phyloP scores from a whole-genome alignment of 2,113 vertebrate genomes.

The Clarias magur region DNA sequence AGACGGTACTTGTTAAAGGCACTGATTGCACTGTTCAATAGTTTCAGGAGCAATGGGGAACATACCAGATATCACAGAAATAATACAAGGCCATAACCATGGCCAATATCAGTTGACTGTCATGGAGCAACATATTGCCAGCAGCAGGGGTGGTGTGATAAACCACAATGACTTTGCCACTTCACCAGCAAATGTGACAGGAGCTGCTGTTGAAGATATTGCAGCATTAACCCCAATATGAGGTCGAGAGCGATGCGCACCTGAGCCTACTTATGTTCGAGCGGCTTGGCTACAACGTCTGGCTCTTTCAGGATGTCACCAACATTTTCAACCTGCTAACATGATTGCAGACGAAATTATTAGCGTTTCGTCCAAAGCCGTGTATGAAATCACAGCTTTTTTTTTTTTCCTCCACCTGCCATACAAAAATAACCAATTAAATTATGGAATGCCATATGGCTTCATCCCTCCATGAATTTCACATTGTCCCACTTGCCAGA shows the following conservation, averaged over 20 bases:
- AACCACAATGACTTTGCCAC: constrained; percentile 13
- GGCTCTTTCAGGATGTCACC: neutral
- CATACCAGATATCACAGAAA: neutral
- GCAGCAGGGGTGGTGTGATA: constrained; percentile 9
- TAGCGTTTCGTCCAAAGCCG: constrained; percentile 28
- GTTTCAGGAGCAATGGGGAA: neutral
- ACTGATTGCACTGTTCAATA: neutral
- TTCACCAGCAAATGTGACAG: constrained; percentile 31
- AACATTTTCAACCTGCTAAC: neutral
- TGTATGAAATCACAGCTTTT: constrained; percentile 30
- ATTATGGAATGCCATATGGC: constrained; percentile 49
- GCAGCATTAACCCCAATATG: constrained; percentile 31
- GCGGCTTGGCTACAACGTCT: neutral
- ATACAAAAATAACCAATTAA: constrained; percentile 49
- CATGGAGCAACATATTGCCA: neutral
- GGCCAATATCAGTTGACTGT: constrained; percentile 8
- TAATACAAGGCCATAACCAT: neutral
- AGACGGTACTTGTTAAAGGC: neutral
- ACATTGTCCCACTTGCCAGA: constrained; percentile 34
- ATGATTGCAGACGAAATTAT: neutral
- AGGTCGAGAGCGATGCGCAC: constrained; percentile 17
- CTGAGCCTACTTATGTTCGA: constrained; percentile 12
- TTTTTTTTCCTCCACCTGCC: constrained; percentile 13
- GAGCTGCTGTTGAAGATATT: constrained; percentile 6
- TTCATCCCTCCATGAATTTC: constrained; percentile 39